phyloP scores from a whole-genome alignment of 2,888 invertebrate species.

The Escarpia spicata region DNA sequence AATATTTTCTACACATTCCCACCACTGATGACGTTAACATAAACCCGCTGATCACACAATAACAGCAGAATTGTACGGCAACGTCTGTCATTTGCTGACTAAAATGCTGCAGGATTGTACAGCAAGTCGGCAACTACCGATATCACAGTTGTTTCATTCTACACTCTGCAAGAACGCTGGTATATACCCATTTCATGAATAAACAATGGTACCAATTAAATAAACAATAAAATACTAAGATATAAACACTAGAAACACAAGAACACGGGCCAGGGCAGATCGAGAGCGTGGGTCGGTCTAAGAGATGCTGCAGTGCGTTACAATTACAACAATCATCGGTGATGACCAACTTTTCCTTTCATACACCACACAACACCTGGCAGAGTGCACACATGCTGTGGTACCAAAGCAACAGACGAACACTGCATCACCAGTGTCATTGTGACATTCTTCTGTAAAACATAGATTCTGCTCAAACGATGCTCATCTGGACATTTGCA shows the following conservation, averaged over 20 bases:
- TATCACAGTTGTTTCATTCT: neutral
- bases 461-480: neutral
- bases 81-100: neutral
- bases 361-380: neutral
- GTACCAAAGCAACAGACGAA: neutral
- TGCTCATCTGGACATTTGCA: neutral
- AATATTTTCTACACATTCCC: neutral
- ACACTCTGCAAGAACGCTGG: neutral
- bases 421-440: neutral
- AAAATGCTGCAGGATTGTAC: neutral
- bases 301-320: neutral
- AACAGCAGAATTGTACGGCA: too few relatives aligned
- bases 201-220: neutral
- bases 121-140: neutral
- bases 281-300: too few relatives aligned
- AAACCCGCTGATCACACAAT: too few relatives aligned
- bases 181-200: neutral
- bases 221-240: neutral
- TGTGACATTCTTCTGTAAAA: neutral
- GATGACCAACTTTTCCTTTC: neutral
- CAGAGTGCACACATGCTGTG: neutral
- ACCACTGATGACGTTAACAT: neutral
- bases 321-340: neutral
- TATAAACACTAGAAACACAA: neutral
- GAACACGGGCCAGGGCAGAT: neutral